Percentiles rank a stretch among this genome's conserved stretches.
These are phyloP conservation scores for Holothuria glaberrima DNA, from an alignment of 35 echinoderm and acorn worm species.

Conservation along the genomic window DNA sequence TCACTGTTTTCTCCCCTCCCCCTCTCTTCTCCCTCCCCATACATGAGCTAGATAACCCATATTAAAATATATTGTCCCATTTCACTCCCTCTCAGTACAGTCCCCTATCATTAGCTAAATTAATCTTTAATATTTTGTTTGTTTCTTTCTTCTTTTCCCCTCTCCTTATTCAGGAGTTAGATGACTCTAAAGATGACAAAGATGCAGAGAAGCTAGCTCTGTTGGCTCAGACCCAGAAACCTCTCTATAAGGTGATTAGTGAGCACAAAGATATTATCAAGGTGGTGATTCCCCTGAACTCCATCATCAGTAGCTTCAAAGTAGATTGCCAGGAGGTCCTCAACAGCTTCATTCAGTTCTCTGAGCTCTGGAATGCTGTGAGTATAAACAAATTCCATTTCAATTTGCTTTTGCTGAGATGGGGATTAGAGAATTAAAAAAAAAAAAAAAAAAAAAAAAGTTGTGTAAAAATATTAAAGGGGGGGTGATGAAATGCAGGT, in stretches of 20 bases:
- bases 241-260: constrained; percentile 91
- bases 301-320: constrained; percentile 91
- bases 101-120: not conserved
- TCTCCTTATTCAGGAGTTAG: constrained; percentile 64
- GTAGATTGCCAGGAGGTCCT: constrained; percentile 87
- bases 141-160: not conserved
- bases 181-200: constrained; percentile 96
- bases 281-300: constrained; percentile 91
- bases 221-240: constrained; percentile 83
- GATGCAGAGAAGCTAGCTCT: constrained; percentile 93
- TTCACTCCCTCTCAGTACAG: too few species aligned
- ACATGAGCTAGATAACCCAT: too few species aligned
- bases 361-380: constrained; percentile 94
- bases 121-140: not conserved
- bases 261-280: constrained; percentile 99
- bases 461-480: too few species aligned
- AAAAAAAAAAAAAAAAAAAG: too few species aligned
- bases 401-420: too few species aligned
- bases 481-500: too few species aligned
- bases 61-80: too few species aligned
- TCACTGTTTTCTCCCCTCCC: too few species aligned
- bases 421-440: too few species aligned
- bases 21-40: too few species aligned
- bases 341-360: constrained; percentile 78
- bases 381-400: constrained; percentile 17